These are phyloP conservation scores for Stichopus chloronotus DNA, from an alignment of 35 echinoderm and acorn worm genomes.

Conservation along the genomic window DNA sequence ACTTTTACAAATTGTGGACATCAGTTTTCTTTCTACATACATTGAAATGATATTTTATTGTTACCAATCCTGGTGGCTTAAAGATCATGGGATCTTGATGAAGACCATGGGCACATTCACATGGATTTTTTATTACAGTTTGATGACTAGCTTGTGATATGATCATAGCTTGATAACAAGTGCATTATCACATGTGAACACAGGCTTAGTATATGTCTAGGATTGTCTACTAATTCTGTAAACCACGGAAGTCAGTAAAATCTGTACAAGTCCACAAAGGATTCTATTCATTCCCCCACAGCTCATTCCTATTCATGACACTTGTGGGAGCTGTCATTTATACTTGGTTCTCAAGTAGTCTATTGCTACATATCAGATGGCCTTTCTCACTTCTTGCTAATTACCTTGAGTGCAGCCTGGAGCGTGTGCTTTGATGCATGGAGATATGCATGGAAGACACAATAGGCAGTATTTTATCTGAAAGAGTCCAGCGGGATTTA, in stretches of 20 bases:
- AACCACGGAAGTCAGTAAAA: not conserved
- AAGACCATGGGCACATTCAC: no score
- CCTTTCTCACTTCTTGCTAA: not conserved
- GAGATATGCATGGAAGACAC: not conserved
- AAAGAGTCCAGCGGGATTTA: not conserved
- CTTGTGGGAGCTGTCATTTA: conserved; percentile 26
- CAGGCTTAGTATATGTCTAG: no score
- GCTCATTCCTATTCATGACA: conserved; percentile 24
- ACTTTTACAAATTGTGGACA: no score
- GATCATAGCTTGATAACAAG: no score
- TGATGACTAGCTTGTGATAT: no score
- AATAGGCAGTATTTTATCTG: not conserved
- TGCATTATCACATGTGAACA: no score
- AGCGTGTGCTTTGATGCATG: not conserved
- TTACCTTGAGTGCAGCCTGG: not conserved
- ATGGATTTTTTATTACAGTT: no score
- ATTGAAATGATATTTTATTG: no score
- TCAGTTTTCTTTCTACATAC: no score
- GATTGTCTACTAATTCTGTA: no score
- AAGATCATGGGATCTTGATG: no score
- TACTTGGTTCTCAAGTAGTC: not conserved
- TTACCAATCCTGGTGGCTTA: no score
- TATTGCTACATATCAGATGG: not conserved
- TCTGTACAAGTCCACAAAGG: conserved; percentile 10
- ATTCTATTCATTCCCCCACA: not conserved